These are phyloP conservation scores for Rhinichthys osculus DNA, from an alignment of 2,797 vertebrate species.

Conservation along the genomic window DNA sequence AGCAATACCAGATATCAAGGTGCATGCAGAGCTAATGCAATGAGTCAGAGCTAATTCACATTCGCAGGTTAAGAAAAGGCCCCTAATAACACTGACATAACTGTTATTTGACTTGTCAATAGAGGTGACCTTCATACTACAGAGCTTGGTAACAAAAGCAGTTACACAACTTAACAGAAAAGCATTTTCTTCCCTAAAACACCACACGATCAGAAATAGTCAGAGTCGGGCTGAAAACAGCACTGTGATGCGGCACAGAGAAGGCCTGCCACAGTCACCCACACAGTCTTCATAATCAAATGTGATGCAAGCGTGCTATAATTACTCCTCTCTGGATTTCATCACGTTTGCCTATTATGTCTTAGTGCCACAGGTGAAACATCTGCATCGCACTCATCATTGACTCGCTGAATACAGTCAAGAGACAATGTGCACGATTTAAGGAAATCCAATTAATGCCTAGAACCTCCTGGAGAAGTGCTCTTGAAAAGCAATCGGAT, in stretches of 20 bases:
- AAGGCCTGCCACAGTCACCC: background rate
- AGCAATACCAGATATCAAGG: constrained; percentile 46
- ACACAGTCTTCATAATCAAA: constrained; percentile 5
- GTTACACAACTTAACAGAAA: background rate
- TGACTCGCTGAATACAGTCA: constrained; percentile 13
- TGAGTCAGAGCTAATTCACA: constrained; percentile 46
- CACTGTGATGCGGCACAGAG: background rate
- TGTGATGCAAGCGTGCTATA: background rate
- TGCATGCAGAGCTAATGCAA: constrained; percentile 7
- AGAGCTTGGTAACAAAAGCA: background rate
- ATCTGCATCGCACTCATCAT: constrained; percentile 1
- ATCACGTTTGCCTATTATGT: constrained; percentile 17
- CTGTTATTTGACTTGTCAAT: background rate
- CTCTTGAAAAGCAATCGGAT: constrained; percentile 35
- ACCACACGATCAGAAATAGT: background rate
- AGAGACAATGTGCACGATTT: constrained; percentile 23
- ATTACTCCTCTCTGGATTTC: constrained; percentile 38
- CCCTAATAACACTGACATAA: constrained; percentile 12
- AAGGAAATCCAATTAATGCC: constrained; percentile 46
- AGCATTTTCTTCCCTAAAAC: background rate
- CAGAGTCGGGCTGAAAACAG: background rate
- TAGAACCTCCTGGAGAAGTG: constrained; percentile 25
- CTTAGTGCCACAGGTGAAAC: constrained; percentile 31
- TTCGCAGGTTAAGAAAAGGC: constrained; percentile 51
- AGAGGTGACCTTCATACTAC: constrained; percentile 8